Conservation (phyloP, 35 echinoderm and acorn worm species). For the Stichopus chloronotus region DNA sequence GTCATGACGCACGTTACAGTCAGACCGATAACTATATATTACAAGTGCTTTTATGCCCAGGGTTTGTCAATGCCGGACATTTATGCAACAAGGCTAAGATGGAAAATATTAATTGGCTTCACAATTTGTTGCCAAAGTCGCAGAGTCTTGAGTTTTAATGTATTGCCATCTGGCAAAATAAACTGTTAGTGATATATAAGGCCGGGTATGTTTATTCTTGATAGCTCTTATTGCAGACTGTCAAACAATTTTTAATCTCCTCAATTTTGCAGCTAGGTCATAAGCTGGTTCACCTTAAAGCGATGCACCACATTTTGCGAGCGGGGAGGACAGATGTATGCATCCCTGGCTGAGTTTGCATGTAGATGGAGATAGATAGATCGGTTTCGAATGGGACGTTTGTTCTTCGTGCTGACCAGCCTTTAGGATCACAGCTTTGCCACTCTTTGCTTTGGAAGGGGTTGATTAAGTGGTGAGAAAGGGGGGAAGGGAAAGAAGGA, state of each 20-base stretch:
- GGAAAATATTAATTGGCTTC: slow-evolving; percentile 10
- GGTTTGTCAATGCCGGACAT: not conserved
- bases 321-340: too few species aligned
- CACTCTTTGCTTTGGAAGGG: too few species aligned
- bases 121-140: not conserved
- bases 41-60: slow-evolving; percentile 2
- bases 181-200: slow-evolving; percentile 17
- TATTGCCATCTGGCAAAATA: slow-evolving; percentile 14
- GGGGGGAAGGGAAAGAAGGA: too few species aligned
- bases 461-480: too few species aligned
- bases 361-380: too few species aligned
- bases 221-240: slow-evolving; percentile 7
- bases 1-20: slow-evolving; percentile 4
- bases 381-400: too few species aligned
- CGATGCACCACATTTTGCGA: not conserved
- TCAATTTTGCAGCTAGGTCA: not conserved
- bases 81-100: slow-evolving; percentile 6
- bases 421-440: too few species aligned
- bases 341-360: too few species aligned
- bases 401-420: too few species aligned
- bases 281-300: not conserved
- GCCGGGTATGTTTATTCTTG: not conserved
- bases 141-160: slow-evolving; percentile 17
- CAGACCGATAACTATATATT: slow-evolving; percentile 7
- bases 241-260: slow-evolving; percentile 15